phyloP scores from a whole-genome alignment of 2,113 vertebrate genomes.

The Cottus gobio region DNA sequence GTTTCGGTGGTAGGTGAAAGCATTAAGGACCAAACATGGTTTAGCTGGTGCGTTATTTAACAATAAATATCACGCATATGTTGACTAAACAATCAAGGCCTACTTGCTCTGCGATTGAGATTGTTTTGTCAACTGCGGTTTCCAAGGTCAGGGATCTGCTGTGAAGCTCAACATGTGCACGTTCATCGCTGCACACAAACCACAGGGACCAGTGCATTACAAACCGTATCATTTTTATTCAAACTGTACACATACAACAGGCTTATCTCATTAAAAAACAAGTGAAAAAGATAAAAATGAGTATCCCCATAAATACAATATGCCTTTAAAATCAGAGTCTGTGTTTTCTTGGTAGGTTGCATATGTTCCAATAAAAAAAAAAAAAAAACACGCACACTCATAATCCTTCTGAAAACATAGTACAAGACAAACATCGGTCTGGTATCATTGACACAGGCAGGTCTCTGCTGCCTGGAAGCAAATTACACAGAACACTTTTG shows the following conservation, averaged over 20 bases:
- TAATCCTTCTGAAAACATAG: slow-evolving; percentile 67
- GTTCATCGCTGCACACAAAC: slow-evolving; percentile 29
- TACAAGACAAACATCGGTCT: slow-evolving; percentile 53
- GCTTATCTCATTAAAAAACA: slow-evolving; percentile 64
- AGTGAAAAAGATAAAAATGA: slow-evolving; percentile 54
- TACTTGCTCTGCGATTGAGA: not conserved
- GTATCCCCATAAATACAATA: slow-evolving; percentile 78
- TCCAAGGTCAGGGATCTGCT: not conserved
- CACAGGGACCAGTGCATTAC: slow-evolving; percentile 49
- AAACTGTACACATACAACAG: slow-evolving; percentile 79
- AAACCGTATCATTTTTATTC: slow-evolving; percentile 76
- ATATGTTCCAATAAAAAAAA: slow-evolving; percentile 61
- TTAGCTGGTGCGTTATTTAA: not conserved
- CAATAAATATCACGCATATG: not conserved
- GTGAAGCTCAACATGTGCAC: not conserved
- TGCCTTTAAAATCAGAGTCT: slow-evolving; percentile 55
- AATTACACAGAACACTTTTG: slow-evolving; percentile 27
- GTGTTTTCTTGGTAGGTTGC: slow-evolving; percentile 66
- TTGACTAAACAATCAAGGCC: slow-evolving; percentile 29
- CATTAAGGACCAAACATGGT: not conserved
- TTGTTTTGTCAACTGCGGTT: slow-evolving; percentile 17
- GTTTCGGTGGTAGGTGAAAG: not conserved
- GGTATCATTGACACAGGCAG: slow-evolving; percentile 20
- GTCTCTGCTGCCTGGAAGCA: slow-evolving; percentile 20
- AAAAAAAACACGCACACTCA: slow-evolving; percentile 28